Evolutionary conservation across 2,113 vertebrate genomes (phyloP), one percentile per base, ranked within the genome.

Genomic region (Oryzias celebensis): DNA sequence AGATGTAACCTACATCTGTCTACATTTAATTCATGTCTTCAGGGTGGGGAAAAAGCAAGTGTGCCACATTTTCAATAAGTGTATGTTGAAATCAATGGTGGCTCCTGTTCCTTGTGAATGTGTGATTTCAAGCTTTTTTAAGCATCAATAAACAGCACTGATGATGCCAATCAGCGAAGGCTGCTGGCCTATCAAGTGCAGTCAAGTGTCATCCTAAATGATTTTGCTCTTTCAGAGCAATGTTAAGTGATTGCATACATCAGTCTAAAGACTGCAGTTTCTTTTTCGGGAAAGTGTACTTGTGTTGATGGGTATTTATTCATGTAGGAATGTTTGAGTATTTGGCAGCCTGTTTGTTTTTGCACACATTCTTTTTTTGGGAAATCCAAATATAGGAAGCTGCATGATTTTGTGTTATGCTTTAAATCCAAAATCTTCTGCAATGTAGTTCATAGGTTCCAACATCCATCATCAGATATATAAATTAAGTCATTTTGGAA

Each of bases 171-270:
- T 90, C 88, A 88, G 81, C 52, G 60, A 62, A 70, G 79, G 64
- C 64, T 55, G 62, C 51, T 75, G 62, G 65, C 53, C 51, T 78
- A 68, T 81, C 66, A 81, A 86, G 80, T 71, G 73, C 58, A 60
- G 82, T 82, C 74, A 82, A 89, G 84, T 81, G 64, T 71, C 76
- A 85, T 85, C 75, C 65, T 79, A 62, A 87, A 89, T 78, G 80
- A 80, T 88, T 87, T 85, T 46, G 65, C 50, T 74, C 62, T 68
- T 67, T 82, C 63, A 44, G 60, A 68, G 72, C 59, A 55, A 59
- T 56, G 65, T 59, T 58, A 81, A 86, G 81, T 87, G 86, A 88
- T 88, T 89, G 80, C 78, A 78, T 77, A 81, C 70, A 68, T 82
- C 76, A 61, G 65, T 69, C 55, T 58, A 52, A 28, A 24, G 46